Conservation (phyloP, 2,797 vertebrate species). For the Catharus ustulatus region DNA sequence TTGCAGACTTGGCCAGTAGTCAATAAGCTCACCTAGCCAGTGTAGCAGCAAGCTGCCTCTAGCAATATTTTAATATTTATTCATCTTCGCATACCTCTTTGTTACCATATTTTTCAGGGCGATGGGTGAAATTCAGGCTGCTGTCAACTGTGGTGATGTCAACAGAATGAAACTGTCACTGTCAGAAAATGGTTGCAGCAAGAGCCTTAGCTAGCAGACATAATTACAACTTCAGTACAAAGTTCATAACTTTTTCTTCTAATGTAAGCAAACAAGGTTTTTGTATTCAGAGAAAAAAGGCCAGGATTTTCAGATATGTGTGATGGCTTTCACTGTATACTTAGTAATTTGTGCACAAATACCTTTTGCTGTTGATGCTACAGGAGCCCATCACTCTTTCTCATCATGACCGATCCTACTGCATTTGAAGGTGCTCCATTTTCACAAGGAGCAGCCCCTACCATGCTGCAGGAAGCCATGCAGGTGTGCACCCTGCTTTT, state of each 20-base stretch:
- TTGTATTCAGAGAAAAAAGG: not conserved
- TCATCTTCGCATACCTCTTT: not conserved
- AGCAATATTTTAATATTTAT: not conserved
- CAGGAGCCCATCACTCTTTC: not conserved
- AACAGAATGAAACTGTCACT: not conserved
- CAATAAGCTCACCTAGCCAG: not conserved
- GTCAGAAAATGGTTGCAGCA: fast-evolving
- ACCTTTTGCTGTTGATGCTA: not conserved
- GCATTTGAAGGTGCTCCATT: not conserved
- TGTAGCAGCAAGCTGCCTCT: not conserved
- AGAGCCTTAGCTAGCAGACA: not conserved
- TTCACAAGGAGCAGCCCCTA: not conserved
- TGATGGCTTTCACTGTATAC: not conserved
- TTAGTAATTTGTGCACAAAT: not conserved
- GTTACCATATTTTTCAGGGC: not conserved
- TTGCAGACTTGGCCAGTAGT: not conserved
- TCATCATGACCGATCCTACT: not conserved
- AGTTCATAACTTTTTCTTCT: not conserved
- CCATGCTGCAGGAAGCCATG: not conserved
- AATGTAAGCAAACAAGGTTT: not conserved
- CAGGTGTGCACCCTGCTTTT: slow-evolving; percentile 5
- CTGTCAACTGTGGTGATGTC: not conserved
- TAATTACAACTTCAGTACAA: not conserved
- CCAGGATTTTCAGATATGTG: not conserved
- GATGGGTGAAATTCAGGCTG: not conserved